Conservation (phyloP, 2,113 vertebrate species). For the Pao palembangensis region DNA sequence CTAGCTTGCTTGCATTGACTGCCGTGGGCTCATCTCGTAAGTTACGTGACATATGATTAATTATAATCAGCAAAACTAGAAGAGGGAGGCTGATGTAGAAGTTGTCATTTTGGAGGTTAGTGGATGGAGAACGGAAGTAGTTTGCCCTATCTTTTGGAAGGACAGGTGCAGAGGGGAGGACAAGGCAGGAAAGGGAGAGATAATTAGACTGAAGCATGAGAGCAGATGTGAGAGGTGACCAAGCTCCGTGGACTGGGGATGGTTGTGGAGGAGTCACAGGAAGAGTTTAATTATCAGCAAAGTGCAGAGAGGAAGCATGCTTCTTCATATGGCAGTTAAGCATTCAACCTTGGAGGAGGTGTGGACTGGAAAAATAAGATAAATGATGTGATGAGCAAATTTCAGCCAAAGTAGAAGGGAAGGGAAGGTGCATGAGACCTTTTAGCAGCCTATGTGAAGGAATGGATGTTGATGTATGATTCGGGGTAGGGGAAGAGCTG, state of each 20-base stretch:
- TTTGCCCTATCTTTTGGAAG: constrained; percentile 5
- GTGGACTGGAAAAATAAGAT: constrained; percentile 8
- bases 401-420: not conserved
- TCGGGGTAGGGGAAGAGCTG: not conserved
- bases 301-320: constrained; percentile 17
- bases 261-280: constrained; percentile 8
- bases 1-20: too few species aligned
- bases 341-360: constrained; percentile 19
- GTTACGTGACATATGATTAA: not conserved
- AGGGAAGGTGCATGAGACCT: not conserved
- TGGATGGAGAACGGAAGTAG: constrained; percentile 11
- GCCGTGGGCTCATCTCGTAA: too few species aligned
- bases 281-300: constrained; percentile 13
- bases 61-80: not conserved
- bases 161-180: constrained; percentile 13
- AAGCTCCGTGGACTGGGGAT: constrained; percentile 8
- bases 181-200: constrained; percentile 15
- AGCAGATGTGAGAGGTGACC: constrained; percentile 21
- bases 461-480: constrained; percentile 5
- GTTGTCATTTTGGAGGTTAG: not conserved
- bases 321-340: constrained; percentile 8
- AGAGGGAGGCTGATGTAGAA: constrained; percentile 8
- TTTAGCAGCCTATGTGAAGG: constrained; percentile 1
- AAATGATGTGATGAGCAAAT: not conserved
- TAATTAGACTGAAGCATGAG: constrained; percentile 11